Conservation (phyloP, 1,140 invertebrate species). For the Orussus abietinus region DNA sequence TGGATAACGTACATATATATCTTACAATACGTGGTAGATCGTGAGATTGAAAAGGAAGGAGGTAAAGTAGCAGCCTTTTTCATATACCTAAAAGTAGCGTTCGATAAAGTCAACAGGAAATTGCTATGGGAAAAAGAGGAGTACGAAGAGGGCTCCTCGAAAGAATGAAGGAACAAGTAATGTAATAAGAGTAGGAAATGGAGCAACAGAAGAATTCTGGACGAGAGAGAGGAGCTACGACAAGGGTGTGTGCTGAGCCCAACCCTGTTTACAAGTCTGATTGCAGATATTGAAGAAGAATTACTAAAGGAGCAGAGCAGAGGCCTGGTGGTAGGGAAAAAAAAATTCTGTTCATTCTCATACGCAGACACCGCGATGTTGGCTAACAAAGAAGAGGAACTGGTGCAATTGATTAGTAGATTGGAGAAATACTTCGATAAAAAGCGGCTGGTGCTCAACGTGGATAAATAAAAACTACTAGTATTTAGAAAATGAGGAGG, state of each 20-base stretch:
- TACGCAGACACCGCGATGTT: slow-evolving; percentile 15
- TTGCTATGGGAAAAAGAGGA: slow-evolving; percentile 7
- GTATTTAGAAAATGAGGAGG: slow-evolving; percentile 13
- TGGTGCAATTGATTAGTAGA: slow-evolving; percentile 9
- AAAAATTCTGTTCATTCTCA: slow-evolving; percentile 8
- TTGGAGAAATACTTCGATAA: slow-evolving; percentile 7
- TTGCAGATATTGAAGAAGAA: slow-evolving; percentile 12
- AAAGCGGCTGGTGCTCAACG: slow-evolving; percentile 11
- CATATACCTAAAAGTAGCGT: slow-evolving; percentile 10
- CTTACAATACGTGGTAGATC: slow-evolving; percentile 11
- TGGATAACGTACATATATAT: slow-evolving; percentile 11
- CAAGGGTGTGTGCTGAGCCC: slow-evolving; percentile 14
- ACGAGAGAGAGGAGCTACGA: slow-evolving; percentile 6
- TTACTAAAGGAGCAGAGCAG: slow-evolving; percentile 8
- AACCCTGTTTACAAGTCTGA: slow-evolving; percentile 4
- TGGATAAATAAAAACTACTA: slow-evolving; percentile 13
- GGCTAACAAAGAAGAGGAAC: too few relatives aligned
- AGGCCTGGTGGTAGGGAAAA: slow-evolving; percentile 9
- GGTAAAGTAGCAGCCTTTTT: slow-evolving; percentile 10
- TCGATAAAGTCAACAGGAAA: slow-evolving; percentile 6
- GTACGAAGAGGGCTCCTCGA: slow-evolving; percentile 2
- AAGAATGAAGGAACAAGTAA: slow-evolving; percentile 6
- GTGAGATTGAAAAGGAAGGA: slow-evolving; percentile 5
- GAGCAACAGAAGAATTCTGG: not conserved
- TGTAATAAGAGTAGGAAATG: slow-evolving; percentile 1